Percentiles rank a stretch among this genome's conserved stretches.
Evolutionary conservation across 2,113 vertebrate species (phyloP).

Genomic region (Planiliza haematocheilus): DNA sequence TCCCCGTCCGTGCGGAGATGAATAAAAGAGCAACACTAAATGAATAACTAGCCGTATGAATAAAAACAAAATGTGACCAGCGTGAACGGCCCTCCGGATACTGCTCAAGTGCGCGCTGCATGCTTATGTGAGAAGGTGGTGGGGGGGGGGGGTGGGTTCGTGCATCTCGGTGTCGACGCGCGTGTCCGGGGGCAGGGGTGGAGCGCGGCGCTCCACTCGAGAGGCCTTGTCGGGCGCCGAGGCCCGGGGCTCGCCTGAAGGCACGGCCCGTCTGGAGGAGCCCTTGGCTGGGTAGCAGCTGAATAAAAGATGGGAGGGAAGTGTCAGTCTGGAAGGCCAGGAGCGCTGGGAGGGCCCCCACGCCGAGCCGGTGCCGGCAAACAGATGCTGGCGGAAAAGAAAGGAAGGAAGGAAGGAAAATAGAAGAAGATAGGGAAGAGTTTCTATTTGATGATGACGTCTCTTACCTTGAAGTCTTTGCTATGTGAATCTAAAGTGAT

Average conservation of each 20-base stretch:
- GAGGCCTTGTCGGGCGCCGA: slow-evolving; percentile 68
- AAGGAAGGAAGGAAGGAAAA: slow-evolving; percentile 6
- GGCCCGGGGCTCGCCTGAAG: slow-evolving; percentile 78
- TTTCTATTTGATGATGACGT: neutral
- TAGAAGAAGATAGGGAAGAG: neutral
- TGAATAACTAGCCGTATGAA: slow-evolving; percentile 70
- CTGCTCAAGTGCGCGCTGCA: slow-evolving; percentile 12
- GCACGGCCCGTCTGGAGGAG: slow-evolving; percentile 77
- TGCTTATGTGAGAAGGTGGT: slow-evolving; percentile 14
- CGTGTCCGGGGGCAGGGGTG: slow-evolving; percentile 41
- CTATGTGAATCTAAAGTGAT: no score
- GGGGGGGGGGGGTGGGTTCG: neutral
- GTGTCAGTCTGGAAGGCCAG: slow-evolving; percentile 72
- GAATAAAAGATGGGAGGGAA: slow-evolving; percentile 79
- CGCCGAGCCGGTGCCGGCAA: slow-evolving; percentile 34
- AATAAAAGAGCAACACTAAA: slow-evolving; percentile 70
- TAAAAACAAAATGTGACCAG: slow-evolving; percentile 66
- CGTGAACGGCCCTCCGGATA: slow-evolving; percentile 48
- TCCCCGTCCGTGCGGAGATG: slow-evolving; percentile 22
- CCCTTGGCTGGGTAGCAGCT: slow-evolving; percentile 69
- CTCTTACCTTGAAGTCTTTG: no score
- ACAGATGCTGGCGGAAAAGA: slow-evolving; percentile 53
- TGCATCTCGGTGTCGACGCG: neutral
- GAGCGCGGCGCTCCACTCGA: slow-evolving; percentile 51
- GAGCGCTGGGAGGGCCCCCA: slow-evolving; percentile 57